These are phyloP conservation scores for Choristoneura fumiferana DNA, from an alignment of 1,140 invertebrate genomes.

Conservation along the genomic window DNA sequence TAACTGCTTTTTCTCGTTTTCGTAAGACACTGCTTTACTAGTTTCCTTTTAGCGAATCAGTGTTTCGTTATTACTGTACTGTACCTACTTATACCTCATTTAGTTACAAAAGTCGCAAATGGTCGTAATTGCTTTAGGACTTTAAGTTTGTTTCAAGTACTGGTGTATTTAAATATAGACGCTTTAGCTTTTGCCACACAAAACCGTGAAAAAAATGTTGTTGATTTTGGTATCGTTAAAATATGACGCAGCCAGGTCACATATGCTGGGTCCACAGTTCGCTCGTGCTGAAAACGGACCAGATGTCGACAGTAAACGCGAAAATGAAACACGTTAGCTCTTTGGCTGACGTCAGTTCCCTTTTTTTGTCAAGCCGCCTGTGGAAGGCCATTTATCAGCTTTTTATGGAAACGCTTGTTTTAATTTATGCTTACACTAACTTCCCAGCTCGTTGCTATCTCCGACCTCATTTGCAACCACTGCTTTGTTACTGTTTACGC, in stretches of 20 bases:
- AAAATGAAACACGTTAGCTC: constrained; percentile 75
- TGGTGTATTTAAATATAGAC: no score
- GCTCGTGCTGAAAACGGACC: constrained; percentile 60
- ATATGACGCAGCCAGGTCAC: neutral
- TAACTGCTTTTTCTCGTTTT: constrained; percentile 11
- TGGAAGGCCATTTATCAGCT: constrained; percentile 74
- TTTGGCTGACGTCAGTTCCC: constrained; percentile 62
- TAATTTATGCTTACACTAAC: constrained; percentile 75
- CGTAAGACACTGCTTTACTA: constrained; percentile 8
- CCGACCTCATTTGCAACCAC: constrained; percentile 60
- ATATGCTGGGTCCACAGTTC: constrained; percentile 33
- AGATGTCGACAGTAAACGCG: constrained; percentile 66
- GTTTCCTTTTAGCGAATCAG: constrained; percentile 7
- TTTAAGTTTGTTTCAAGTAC: no score
- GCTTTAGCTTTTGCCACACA: no score
- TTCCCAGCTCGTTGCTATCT: constrained; percentile 62
- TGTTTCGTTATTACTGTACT: neutral
- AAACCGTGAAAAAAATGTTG: constrained; percentile 2
- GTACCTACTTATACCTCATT: no score
- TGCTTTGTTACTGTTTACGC: constrained; percentile 56
- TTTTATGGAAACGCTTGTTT: constrained; percentile 75
- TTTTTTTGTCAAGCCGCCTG: constrained; percentile 70
- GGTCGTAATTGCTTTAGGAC: no score
- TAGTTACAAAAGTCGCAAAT: no score
- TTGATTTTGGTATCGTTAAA: constrained; percentile 14